A percentile compares a stretch with the other conserved stretches of the same genome.
Conservation (phyloP, 2,888 invertebrate genomes). For the Dryadula phaetusa region DNA sequence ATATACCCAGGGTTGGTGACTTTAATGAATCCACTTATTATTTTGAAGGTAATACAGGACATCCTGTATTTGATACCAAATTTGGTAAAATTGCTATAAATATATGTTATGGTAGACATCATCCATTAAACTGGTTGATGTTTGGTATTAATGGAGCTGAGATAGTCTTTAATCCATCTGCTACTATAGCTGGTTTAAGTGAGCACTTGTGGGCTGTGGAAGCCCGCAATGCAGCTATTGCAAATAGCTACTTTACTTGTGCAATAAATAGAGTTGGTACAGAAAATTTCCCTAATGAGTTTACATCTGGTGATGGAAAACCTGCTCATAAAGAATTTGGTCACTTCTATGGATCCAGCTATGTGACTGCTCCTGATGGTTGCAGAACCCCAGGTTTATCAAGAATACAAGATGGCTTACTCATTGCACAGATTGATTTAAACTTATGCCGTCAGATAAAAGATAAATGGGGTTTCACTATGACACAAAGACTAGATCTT, state of each 20-base stretch:
- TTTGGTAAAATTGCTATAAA: constrained; percentile 96
- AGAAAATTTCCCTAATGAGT: constrained; percentile 89
- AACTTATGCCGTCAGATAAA: constrained; percentile 97
- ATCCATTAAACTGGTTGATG: constrained; percentile 99
- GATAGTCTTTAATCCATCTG: constrained; percentile 99
- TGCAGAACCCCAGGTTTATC: constrained; percentile 94
- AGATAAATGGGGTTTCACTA: constrained; percentile 97
- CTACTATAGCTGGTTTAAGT: constrained; percentile 92
- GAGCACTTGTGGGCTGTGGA: constrained; percentile 98
- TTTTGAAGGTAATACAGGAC: constrained; percentile 97
- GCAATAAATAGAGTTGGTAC: constrained; percentile 97
- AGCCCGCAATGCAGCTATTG: constrained; percentile 98
- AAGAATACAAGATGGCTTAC: constrained; percentile 91
- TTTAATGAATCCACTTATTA: constrained; percentile 99
- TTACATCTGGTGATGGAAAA: constrained; percentile 85
- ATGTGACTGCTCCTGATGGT: constrained; percentile 97
- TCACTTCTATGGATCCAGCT: constrained; percentile 98
- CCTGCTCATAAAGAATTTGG: constrained; percentile 95
- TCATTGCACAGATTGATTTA: constrained; percentile 95
- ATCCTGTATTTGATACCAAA: constrained; percentile 95
- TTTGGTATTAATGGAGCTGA: constrained; percentile 99
- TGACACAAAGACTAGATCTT: constrained; percentile 97
- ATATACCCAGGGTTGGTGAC: constrained; percentile 98
- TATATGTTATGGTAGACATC: constrained; percentile 99
- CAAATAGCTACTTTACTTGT: constrained; percentile 97